Evolutionary conservation across 2,888 invertebrate species (phyloP), one percentile per base, ranked within the genome.

Genomic region (Hyppa rectilinea): DNA sequence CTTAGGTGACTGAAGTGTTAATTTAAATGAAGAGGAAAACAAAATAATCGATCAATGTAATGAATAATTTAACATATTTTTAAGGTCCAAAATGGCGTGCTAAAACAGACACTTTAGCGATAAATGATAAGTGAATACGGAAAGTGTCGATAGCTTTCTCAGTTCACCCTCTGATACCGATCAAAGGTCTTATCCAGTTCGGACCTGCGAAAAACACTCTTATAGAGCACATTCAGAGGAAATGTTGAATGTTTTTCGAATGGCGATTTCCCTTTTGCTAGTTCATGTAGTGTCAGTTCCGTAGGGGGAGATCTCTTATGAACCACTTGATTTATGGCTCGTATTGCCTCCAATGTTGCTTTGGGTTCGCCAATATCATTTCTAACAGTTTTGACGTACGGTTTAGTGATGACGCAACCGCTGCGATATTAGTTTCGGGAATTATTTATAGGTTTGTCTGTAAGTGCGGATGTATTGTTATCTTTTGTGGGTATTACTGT

Each of bases 111-210:
- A 71, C 83, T 70, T 79, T 87, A 87, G 81, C 83, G 84, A 87
- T 85, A 87, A 90, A 92, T 91, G 89, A 92, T 92, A 92, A 93
- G 91, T 91, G 92, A 90, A 87, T 85, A 80, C 82, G 87, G 88
- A 89, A 88, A 91, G 92, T 91, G 92, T 92, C 90, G 91, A 92
- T 91, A 91, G 92, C 88, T 93, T 92, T 92, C 94, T 92, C 90
- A 87, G 90, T 89, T 91, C 89, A 86, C 90, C 89, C 90, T 90
- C 87, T 87, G 91, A 94, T 93, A 91, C 89, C 90, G 91, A 94
- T 93, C 93, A 92, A 90, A 92, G 90, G 91, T 91, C 89, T 90
- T 87, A 90, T 91, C 90, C 90, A 81, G 87, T 83, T 79, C 43
- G 84, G 88, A 87, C 89, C 88, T 87, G 88, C 90, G 88, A 92